Conservation (phyloP, 2,888 invertebrate species). For the Dasypolia templi region DNA sequence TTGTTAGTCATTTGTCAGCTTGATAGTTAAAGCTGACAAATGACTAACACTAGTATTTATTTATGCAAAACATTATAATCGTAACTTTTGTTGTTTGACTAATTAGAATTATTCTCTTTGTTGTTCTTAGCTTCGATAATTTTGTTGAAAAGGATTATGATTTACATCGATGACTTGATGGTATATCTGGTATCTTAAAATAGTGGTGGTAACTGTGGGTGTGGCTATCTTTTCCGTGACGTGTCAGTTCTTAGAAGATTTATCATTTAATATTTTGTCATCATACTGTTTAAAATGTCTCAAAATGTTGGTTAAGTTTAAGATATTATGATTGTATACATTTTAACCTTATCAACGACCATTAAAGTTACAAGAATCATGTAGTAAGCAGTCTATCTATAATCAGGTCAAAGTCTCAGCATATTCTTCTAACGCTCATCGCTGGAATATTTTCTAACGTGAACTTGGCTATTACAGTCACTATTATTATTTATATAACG, state of each 20-base stretch:
- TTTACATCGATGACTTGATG: slow-evolving; percentile 35
- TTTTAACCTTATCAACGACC: not conserved
- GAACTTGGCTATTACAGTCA: slow-evolving; percentile 38
- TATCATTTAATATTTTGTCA: slow-evolving; percentile 41
- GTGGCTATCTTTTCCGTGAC: slow-evolving; percentile 26
- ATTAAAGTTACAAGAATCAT: not conserved
- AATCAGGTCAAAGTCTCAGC: not conserved
- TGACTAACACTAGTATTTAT: not conserved
- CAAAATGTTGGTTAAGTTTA: not conserved
- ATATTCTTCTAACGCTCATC: slow-evolving; percentile 8
- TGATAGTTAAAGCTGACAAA: too few species aligned
- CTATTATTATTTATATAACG: slow-evolving; percentile 29
- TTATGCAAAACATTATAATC: not conserved
- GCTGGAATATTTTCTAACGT: slow-evolving; percentile 32
- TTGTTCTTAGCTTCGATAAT: not conserved
- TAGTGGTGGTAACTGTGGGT: slow-evolving; percentile 12
- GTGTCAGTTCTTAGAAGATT: slow-evolving; percentile 38
- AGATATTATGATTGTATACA: not conserved
- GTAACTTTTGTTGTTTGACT: not conserved
- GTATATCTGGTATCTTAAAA: slow-evolving; percentile 11
- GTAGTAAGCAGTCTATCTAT: not conserved
- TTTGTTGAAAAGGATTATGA: not conserved
- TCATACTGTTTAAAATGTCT: too few species aligned
- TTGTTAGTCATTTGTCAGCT: not conserved
- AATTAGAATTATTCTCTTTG: not conserved